Evolutionary conservation across 92 coral and sea anemone species (phyloP), one percentile per base, ranked within the genome.

Genomic region (Pocillopora grandis): DNA sequence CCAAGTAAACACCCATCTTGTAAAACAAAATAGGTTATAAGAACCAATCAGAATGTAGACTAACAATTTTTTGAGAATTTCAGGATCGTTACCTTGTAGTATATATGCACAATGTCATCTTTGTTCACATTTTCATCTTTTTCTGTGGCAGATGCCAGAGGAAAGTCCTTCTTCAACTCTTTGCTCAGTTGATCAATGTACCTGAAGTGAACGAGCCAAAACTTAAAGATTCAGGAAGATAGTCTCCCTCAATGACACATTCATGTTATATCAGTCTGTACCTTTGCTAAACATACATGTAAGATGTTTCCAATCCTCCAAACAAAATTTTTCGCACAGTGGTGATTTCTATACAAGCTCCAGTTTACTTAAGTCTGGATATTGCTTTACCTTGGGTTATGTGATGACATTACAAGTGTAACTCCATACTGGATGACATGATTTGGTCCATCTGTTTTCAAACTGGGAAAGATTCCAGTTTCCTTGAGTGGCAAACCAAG

Each of bases 401-500:
- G 90, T 64, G 94, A 82, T 42, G 90, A 90, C 84, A 97, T 80
- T 10, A 97, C 89, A 58, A 95, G 89, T 17, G 99, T 97, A 21
- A 97, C 86, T 48, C 95, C 98, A 89, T 97, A 97, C 73, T 93
- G 91, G 36, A 97, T 87, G 81, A 77, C 77, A 62, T 92, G 93
- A 60, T 86, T 78, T 35, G 92, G 75, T 21, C 97, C 95, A 42
- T 86, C 88, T 20, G 88, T 80, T 56, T 86, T 66, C 56, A 85
- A 72, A 61, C 71, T 79, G 27, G 99, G 99, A 76, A 90, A 94
- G 59, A 97, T 83, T 23, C 99, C 99, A 87, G 95, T 92, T 62
- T 91, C 91, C 73, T 89, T 92, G 52, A 97, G 89, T 62, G 99
- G 96, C 16, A 91, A 88, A 17, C 99, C 98, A 94, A 97, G 95